Percentiles rank a stretch among this genome's conserved stretches.
phyloP scores from a whole-genome alignment of 2,113 vertebrate genomes.

The Cariama cristata region DNA sequence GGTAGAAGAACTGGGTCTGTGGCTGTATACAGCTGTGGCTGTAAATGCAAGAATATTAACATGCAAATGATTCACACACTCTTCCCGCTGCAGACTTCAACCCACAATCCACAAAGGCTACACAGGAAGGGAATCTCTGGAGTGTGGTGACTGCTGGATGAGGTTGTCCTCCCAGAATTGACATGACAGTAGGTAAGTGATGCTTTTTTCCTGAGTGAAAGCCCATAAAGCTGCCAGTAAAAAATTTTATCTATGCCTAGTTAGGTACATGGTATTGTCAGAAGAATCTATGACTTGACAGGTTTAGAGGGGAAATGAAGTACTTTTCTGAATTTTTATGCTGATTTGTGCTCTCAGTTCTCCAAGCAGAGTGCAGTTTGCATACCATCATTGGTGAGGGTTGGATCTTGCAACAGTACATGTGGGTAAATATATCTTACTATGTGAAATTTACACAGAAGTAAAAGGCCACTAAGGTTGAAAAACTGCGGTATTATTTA shows the following conservation, averaged over 20 bases:
- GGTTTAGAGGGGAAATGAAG: not conserved
- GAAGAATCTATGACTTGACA: not conserved
- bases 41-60: not conserved
- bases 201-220: not conserved
- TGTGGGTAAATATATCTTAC: not conserved
- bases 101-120: fast-evolving
- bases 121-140: not conserved
- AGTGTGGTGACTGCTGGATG: not conserved
- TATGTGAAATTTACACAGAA: not conserved
- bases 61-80: not conserved
- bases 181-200: not conserved
- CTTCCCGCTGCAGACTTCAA: not conserved
- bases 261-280: not conserved
- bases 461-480: not conserved
- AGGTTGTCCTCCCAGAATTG: not conserved
- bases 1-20: not conserved
- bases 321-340: not conserved
- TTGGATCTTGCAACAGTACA: not conserved
- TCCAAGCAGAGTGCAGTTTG: not conserved
- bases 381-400: not conserved
- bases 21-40: not conserved
- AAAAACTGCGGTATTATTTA: not conserved
- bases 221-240: not conserved
- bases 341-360: not conserved
- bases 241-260: not conserved